Evolutionary conservation across 2,888 invertebrate genomes (phyloP).

Genomic region (Odontocolon sp.): DNA sequence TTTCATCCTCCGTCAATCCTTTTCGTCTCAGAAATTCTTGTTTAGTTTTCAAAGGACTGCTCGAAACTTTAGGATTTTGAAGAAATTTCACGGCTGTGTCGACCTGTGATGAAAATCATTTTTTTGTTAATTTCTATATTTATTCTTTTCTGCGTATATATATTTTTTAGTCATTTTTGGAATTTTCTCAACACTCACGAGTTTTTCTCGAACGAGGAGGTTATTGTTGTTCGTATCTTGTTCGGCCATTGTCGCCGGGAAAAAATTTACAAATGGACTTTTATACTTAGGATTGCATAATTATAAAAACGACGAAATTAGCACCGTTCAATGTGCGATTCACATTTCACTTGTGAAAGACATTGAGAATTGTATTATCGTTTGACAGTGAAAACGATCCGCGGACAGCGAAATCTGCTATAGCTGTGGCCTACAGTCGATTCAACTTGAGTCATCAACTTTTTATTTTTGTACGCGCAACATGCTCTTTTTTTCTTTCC

Average conservation of each 20-base stretch:
- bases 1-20: constrained; percentile 89
- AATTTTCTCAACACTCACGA: constrained; percentile 69
- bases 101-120: constrained; percentile 83
- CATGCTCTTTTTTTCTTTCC: too few relatives aligned
- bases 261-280: background rate
- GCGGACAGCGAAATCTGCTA: too few relatives aligned
- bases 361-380: background rate
- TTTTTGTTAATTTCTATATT: constrained; percentile 19
- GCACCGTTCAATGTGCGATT: constrained; percentile 54
- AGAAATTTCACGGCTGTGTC: constrained; percentile 93
- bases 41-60: constrained; percentile 89
- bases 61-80: constrained; percentile 91
- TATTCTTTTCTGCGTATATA: background rate
- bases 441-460: too few relatives aligned
- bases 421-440: too few relatives aligned
- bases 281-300: constrained; percentile 13
- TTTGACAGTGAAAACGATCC: too few relatives aligned
- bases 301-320: constrained; percentile 13
- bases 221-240: too few relatives aligned
- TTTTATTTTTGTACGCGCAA: too few relatives aligned
- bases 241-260: constrained; percentile 68
- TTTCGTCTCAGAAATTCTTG: constrained; percentile 90
- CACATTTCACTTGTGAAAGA: background rate
- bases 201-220: constrained; percentile 71
- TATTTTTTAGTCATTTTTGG: background rate